Percentiles rank a stretch among this genome's conserved stretches.
phyloP scores from a whole-genome alignment of 1,140 invertebrate genomes.

The Fopius arisanus region DNA sequence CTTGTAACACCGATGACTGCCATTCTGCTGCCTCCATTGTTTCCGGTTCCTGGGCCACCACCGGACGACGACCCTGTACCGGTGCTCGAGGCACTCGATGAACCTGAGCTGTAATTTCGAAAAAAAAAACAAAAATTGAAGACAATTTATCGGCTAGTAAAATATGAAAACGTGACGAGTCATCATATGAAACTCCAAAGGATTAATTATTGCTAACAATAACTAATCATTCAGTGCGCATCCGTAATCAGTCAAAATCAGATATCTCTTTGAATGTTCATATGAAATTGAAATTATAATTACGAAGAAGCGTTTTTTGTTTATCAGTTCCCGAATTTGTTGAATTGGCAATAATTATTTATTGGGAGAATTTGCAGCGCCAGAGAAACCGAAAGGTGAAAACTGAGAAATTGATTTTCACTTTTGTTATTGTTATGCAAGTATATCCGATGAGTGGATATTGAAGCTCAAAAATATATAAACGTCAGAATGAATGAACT shows the following conservation, averaged over 20 bases:
- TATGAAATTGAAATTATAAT: too few species aligned
- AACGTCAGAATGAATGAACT: not conserved
- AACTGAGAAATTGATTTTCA: not conserved
- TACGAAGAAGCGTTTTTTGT: too few species aligned
- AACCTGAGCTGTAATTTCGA: conserved; percentile 35
- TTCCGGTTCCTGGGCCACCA: conserved; percentile 50
- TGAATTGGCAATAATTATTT: too few species aligned
- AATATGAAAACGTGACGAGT: not conserved
- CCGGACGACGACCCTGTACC: conserved; percentile 44
- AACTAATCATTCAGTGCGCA: too few species aligned
- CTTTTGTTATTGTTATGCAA: not conserved
- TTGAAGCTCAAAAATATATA: not conserved
- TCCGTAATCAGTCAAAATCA: too few species aligned
- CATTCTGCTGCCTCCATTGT: conserved; percentile 56
- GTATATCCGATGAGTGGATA: not conserved
- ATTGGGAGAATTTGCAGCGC: too few species aligned
- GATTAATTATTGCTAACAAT: too few species aligned
- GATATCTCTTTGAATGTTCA: too few species aligned
- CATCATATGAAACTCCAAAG: too few species aligned
- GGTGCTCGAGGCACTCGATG: conserved; percentile 39
- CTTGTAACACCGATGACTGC: conserved; percentile 61
- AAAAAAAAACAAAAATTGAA: not conserved
- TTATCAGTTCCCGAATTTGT: too few species aligned
- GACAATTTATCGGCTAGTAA: not conserved
- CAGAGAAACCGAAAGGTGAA: not conserved